Evolutionary conservation across 2,797 vertebrate species (phyloP), one percentile per base, ranked within the genome.

Genomic region (Psittacula derbiana): DNA sequence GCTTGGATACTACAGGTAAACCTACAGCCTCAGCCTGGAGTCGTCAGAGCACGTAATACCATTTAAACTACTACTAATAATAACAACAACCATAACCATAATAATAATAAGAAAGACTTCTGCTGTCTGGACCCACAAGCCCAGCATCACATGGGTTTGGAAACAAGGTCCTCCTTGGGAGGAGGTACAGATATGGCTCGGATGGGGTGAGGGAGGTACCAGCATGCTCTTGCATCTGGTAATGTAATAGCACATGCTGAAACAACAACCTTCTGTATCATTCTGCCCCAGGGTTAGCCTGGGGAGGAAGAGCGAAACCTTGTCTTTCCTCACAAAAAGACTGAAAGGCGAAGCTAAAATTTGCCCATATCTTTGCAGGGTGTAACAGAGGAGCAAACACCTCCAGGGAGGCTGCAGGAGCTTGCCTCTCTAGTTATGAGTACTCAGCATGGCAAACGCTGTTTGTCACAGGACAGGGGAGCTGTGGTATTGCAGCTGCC

Each of bases 401-500:
- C 47, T n/a, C 40, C 43, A 4, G 60, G 19, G 47, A 95, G 74
- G 52, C 47, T 85, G 64, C 5, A 4, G 64, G 52, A 85, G 38
- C 67, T 55, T 23, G 31, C 52, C 41, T 78, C 53, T 75, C 57
- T 33, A 7, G 38, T 69, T 67, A 10, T 40, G 36, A 73, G 55
- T 7, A 12, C 41, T 41, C 10, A 21, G 57, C 0, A 0, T 82
- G 74, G 86, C 81, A 87, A 93, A 87, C 79, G 3, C 71, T 49
- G 64, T 84, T 80, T 84, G 61, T 74, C 85, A 92, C 81, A 86
- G 71, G 91, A 91, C 75, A 4, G 13, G 92, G 81, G 60, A 93
- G 67, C 91, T 95, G 47, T 61, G 81, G 92, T 79, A 67, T 41
- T 85, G 81, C 84, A 93, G 75, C 76, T 61, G 69, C 75, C 33